Base-by-base conservation (phyloP, 2,888 invertebrate species). In the Ceriagrion tenellum region DNA sequence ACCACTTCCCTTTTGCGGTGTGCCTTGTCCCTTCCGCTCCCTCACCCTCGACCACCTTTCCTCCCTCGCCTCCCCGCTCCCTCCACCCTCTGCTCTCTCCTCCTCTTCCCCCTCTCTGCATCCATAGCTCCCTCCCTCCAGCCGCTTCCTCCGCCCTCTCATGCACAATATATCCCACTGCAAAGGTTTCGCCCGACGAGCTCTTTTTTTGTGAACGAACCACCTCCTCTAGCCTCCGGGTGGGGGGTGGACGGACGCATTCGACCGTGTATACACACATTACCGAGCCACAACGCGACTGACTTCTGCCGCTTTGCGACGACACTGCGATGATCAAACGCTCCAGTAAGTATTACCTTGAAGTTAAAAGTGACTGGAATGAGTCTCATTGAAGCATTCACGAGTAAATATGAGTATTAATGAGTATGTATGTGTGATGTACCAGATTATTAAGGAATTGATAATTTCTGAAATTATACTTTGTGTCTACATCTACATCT, bases 1-100 rank as follows among this genome's bases (percentile, higher is more conserved):
- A 81, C 81, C 81, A 81, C 81, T 81, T 81, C 81, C 81, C 81
- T 81, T 74, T 81, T 81, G 81, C 81, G 81, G 81, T 81, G 30
- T 81, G 81, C 81, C 35, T 12, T 35, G 81, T 30, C 81, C 81
- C 81, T 81, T 81, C 81, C 81, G 81, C 81, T 81, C 81, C 3
- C 69, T 69, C 69, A 26, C 23, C 69, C 69, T 26, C 69, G 26
- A 26, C n/a, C n/a, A 23, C n/a, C n/a, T 69, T 26, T n/a, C 69
- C n/a, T 12, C 69, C n/a, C 23, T 8, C 69, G 0, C 69, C 20
- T 69, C 69, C 69, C 59, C 69, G 6, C n/a, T 26, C 69, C 23
- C 8, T 12, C 23, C 81, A 13, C 30, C 81, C 81, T 13, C 13
- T 6, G 10, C 69, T 13, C 10, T n/a, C 69, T 26, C 81, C 30